Conservation (phyloP, 2,113 vertebrate species). For the Ceratotherium simum region DNA sequence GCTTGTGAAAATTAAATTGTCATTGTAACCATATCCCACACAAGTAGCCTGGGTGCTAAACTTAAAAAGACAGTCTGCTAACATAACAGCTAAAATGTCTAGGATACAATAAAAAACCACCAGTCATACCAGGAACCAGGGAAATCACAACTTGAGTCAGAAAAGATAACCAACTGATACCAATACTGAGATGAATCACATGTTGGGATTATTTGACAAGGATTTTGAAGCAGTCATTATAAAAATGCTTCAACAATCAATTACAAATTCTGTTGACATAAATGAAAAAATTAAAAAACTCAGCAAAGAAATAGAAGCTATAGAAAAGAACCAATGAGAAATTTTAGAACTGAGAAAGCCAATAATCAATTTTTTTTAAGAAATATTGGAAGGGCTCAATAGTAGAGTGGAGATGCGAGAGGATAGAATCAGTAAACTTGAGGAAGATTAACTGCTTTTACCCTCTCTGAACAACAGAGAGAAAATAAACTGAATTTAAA, state of each 20-base stretch:
- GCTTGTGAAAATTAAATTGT: background rate
- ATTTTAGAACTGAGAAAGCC: background rate
- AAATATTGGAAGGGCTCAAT: background rate
- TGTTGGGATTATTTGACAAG: background rate
- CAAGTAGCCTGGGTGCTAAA: background rate
- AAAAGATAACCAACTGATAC: background rate
- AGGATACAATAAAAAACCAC: background rate
- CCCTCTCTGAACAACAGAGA: background rate
- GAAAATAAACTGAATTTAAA: background rate
- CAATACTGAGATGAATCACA: background rate
- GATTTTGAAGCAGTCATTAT: background rate
- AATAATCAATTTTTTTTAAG: background rate
- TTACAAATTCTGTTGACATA: background rate
- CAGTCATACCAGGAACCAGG: background rate
- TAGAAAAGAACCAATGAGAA: background rate
- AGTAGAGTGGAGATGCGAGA: background rate
- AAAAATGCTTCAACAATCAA: background rate
- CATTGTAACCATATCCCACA: background rate
- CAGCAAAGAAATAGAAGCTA: slow-evolving; percentile 11
- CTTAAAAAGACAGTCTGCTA: background rate
- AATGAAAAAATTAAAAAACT: background rate
- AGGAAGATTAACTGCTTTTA: background rate
- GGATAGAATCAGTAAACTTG: background rate
- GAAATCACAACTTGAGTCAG: background rate
- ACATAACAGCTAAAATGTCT: background rate